Base-by-base conservation (phyloP, 1,140 invertebrate genomes). In the Philotrypesis tridentata region DNA sequence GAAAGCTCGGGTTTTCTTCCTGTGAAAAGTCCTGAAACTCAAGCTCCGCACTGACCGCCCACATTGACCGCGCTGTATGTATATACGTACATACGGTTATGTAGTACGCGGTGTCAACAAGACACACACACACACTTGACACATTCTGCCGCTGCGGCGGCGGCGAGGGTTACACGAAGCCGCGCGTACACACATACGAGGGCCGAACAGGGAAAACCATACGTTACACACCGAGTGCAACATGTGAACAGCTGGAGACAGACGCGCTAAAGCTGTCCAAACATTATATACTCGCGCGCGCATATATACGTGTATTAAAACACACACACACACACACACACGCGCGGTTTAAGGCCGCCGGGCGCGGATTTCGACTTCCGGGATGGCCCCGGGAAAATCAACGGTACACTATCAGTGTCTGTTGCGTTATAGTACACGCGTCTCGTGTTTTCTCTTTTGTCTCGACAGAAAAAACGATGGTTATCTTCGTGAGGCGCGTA, bases 261-360 rank as follows among this genome's bases (percentile, higher is more conserved):
- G 81, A 72, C 75, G 63, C 73, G 82, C n/a, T 5, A 77, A 82
- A 82, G 80, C 80, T 82, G 80, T 82, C 67, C 73, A 82, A 82
- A 82, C n/a, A n/a, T n/a, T n/a, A n/a, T n/a, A n/a, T n/a, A n/a
- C n/a, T n/a, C n/a, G n/a, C n/a, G n/a, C n/a, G n/a, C n/a, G n/a
- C n/a, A n/a, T n/a, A n/a, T n/a, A n/a, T 73, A 82, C 65, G 6
- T 55, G 29, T 1, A n/a, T n/a, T n/a, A n/a, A n/a, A n/a, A n/a
- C n/a, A n/a, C n/a, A n/a, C n/a, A n/a, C 55, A 23, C 25, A 14
- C 27, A 37, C 37, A 75, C 68, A 75, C 67, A 81, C 61, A 17
- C 63, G 4, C 31, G 67, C 14, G 23, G 27, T 60, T n/a, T n/a
- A n/a, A n/a, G n/a, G n/a, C n/a, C n/a, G 14, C 40, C 77, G 25